Percentiles rank a stretch among this genome's conserved stretches.
phyloP scores from a whole-genome alignment of 2,113 vertebrate species.

The Nyctibius bracteatus region DNA sequence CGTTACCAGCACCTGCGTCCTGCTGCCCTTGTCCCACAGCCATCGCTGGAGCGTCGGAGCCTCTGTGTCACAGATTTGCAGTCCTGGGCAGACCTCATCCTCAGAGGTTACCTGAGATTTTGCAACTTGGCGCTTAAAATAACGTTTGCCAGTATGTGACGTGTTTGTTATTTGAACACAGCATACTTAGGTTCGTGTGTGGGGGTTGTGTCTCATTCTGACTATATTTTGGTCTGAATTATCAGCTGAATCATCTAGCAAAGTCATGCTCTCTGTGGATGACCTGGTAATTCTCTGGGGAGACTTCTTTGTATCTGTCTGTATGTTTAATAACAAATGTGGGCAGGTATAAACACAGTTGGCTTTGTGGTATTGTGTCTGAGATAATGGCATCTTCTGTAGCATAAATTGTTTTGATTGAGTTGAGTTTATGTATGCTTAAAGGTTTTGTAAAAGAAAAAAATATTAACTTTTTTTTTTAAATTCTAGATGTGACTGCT shows the following conservation, averaged over 20 bases:
- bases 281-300: not conserved
- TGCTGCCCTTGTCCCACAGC: not conserved
- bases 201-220: not conserved
- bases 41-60: not conserved
- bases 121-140: not conserved
- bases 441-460: not conserved
- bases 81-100: too few species aligned
- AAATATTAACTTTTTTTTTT: not conserved
- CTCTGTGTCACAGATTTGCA: too few species aligned
- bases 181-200: not conserved
- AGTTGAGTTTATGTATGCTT: not conserved
- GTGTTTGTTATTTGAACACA: not conserved
- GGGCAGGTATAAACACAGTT: not conserved
- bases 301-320: not conserved
- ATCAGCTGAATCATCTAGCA: not conserved
- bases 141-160: not conserved
- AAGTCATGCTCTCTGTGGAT: not conserved
- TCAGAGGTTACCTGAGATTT: not conserved
- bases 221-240: not conserved
- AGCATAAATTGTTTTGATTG: not conserved
- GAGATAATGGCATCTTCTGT: not conserved
- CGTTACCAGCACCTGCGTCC: not conserved
- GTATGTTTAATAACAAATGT: conserved; percentile 9
- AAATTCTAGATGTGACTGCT: not conserved
- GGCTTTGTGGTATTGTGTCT: not conserved